A percentile compares a stretch with the other conserved stretches of the same genome.
phyloP scores from a whole-genome alignment of 2,113 vertebrate genomes.

The Cygnus atratus region DNA sequence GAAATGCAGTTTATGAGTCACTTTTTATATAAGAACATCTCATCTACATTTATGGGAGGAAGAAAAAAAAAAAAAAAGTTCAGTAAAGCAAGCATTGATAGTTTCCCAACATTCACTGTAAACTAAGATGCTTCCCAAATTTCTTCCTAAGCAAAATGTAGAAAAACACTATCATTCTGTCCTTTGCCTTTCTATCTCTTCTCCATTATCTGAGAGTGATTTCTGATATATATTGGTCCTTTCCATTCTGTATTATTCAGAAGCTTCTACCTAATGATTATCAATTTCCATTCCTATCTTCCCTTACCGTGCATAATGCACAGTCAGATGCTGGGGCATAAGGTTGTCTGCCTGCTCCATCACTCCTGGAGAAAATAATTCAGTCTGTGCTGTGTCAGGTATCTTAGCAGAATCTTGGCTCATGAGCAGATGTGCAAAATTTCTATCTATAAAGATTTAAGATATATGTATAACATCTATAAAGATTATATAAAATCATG shows the following conservation, averaged over 20 bases:
- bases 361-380: constrained; percentile 5
- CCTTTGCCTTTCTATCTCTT: neutral
- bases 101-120: neutral
- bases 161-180: neutral
- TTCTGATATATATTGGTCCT: neutral
- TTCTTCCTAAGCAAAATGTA: neutral
- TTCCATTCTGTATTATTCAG: neutral
- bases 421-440: neutral
- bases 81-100: neutral
- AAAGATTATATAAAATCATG: neutral
- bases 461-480: neutral
- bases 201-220: neutral
- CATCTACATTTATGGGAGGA: neutral
- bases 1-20: neutral
- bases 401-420: neutral
- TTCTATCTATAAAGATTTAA: neutral
- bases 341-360: neutral
- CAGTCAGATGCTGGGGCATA: neutral
- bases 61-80: neutral
- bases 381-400: neutral
- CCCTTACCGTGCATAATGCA: neutral
- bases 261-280: neutral
- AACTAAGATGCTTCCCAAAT: neutral
- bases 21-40: constrained; percentile 16
- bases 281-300: neutral